Percentiles rank a stretch among this genome's conserved stretches.
Conservation (phyloP, 2,113 vertebrate genomes). For the Talpa occidentalis region DNA sequence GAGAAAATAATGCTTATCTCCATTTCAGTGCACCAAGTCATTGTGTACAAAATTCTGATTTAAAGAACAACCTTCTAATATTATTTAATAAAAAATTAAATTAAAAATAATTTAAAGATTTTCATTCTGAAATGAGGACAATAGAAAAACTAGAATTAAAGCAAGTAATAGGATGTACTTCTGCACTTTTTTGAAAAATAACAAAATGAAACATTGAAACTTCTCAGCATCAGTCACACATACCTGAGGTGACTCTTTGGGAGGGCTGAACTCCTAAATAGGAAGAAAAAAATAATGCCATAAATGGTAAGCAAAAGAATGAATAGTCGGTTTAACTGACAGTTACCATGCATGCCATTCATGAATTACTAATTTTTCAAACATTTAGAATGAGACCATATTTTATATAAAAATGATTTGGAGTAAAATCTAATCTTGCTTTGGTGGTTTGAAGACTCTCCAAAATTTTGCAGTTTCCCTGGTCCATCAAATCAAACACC, state of each 20-base stretch:
- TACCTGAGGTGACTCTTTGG: not conserved
- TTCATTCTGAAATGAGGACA: constrained; percentile 3
- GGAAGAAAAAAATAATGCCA: not conserved
- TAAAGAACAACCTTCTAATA: not conserved
- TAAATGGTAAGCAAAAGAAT: not conserved
- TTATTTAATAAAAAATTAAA: constrained; percentile 17
- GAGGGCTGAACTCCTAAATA: not conserved
- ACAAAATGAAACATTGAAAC: not conserved
- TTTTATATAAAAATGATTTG: not conserved
- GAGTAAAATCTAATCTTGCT: not conserved
- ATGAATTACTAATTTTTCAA: not conserved
- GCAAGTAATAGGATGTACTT: not conserved
- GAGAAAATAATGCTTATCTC: constrained; percentile 26
- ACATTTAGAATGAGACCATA: not conserved
- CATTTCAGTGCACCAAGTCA: not conserved
- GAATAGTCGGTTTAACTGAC: not conserved
- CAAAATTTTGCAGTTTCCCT: not conserved
- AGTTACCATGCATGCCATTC: not conserved
- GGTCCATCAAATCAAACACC: not conserved
- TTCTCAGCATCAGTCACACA: not conserved
- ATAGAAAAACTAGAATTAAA: constrained; percentile 24
- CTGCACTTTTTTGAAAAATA: not conserved
- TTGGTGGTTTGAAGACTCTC: not conserved
- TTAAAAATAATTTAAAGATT: not conserved
- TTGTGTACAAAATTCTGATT: constrained; percentile 18